Percentiles rank a stretch among this genome's conserved stretches.
phyloP scores from a whole-genome alignment of 92 coral and sea anemone genomes.

The Palythoa grandiflora region DNA sequence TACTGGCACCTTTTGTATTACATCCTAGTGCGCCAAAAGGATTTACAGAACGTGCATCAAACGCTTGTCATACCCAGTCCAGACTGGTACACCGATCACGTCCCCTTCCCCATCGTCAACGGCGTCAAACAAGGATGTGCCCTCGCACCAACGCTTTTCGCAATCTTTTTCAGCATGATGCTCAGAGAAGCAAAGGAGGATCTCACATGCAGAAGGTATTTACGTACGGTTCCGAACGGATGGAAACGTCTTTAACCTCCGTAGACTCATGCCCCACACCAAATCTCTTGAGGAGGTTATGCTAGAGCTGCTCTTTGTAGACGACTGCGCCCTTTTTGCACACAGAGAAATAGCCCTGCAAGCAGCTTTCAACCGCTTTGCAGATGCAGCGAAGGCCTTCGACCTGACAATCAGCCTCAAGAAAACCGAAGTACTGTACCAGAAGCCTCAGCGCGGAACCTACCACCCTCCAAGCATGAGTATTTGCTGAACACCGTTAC shows the following conservation, averaged over 20 bases:
- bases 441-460: background rate
- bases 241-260: conserved; percentile 22
- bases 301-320: too few species aligned
- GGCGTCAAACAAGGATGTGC: conserved; percentile 4
- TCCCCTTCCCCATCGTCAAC: conserved; percentile 26
- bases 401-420: conserved; percentile 11
- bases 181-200: conserved; percentile 2
- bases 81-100: too few species aligned
- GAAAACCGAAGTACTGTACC: background rate
- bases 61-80: background rate
- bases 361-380: conserved; percentile 3
- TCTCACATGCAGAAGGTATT: background rate
- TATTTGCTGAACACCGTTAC: background rate
- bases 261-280: conserved; percentile 9
- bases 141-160: conserved; percentile 3
- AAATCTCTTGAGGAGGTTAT: conserved; percentile 8
- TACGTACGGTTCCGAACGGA: background rate
- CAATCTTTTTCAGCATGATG: conserved; percentile 24
- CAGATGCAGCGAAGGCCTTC: conserved; percentile 18
- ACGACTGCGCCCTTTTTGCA: background rate
- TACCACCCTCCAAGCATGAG: background rate
- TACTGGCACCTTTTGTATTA: conserved; percentile 24
- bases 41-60: background rate
- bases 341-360: background rate
- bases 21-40: conserved; percentile 1